Conservation (phyloP, 2,888 invertebrate genomes). For the Cyaniris semiargus region DNA sequence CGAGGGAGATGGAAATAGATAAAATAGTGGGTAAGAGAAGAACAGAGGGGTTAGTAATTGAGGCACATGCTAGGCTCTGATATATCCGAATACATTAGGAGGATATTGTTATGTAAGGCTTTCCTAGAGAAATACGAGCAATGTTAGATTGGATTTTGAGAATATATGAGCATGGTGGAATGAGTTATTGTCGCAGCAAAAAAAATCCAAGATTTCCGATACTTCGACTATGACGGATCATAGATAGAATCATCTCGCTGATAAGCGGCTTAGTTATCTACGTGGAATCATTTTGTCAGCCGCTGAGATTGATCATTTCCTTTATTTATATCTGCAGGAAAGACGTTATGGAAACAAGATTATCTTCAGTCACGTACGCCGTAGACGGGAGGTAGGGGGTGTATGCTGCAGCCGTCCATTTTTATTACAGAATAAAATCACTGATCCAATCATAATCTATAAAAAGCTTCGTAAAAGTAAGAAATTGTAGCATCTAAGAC, state of each 20-base stretch:
- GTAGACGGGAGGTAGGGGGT: neutral
- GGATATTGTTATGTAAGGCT: slow-evolving; percentile 10
- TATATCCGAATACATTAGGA: slow-evolving; percentile 38
- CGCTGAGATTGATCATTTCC: slow-evolving; percentile 27
- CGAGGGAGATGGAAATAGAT: slow-evolving; percentile 52
- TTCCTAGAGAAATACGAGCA: neutral
- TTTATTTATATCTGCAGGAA: slow-evolving; percentile 25
- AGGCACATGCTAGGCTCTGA: slow-evolving; percentile 40
- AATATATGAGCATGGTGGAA: neutral
- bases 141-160: neutral
- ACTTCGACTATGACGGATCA: neutral
- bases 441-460: slow-evolving; percentile 24
- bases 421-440: slow-evolving; percentile 19
- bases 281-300: slow-evolving; percentile 13
- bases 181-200: neutral
- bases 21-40: slow-evolving; percentile 54
- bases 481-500: neutral
- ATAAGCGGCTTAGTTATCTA: slow-evolving; percentile 9
- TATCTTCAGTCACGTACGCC: slow-evolving; percentile 11
- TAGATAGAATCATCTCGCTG: neutral
- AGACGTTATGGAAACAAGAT: slow-evolving; percentile 1
- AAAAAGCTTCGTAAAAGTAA: slow-evolving; percentile 6
- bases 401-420: slow-evolving; percentile 7
- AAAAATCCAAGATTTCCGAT: neutral
- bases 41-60: slow-evolving; percentile 60